Conservation (phyloP, 53 echinoderm and acorn worm genomes). For the Zoroaster sp. region DNA sequence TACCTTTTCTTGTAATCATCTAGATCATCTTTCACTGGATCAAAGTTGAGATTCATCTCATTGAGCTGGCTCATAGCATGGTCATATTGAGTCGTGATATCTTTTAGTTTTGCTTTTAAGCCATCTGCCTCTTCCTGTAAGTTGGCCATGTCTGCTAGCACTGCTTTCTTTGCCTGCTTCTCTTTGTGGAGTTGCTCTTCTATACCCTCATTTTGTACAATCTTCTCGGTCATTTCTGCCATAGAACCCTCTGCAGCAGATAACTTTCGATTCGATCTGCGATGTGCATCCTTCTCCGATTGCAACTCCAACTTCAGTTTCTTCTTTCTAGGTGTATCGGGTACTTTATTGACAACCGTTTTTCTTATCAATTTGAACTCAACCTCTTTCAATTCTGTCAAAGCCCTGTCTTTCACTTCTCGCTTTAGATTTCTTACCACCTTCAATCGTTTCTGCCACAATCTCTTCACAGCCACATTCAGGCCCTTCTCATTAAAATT, state of each 20-base stretch:
- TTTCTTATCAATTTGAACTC: neutral
- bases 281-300: neutral
- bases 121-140: neutral
- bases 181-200: neutral
- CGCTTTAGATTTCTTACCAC: neutral
- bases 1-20: neutral
- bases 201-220: neutral
- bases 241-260: neutral
- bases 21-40: neutral
- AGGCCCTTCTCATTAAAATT: neutral
- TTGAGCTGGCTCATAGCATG: neutral
- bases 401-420: neutral
- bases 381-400: neutral
- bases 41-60: neutral
- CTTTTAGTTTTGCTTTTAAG: neutral
- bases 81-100: neutral
- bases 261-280: neutral
- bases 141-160: neutral
- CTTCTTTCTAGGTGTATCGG: neutral
- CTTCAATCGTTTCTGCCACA: neutral
- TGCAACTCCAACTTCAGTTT: neutral
- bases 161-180: neutral
- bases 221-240: neutral
- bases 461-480: neutral
- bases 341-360: neutral